phyloP scores from a whole-genome alignment of 2,888 invertebrate genomes.

The Tortrix viridana region DNA sequence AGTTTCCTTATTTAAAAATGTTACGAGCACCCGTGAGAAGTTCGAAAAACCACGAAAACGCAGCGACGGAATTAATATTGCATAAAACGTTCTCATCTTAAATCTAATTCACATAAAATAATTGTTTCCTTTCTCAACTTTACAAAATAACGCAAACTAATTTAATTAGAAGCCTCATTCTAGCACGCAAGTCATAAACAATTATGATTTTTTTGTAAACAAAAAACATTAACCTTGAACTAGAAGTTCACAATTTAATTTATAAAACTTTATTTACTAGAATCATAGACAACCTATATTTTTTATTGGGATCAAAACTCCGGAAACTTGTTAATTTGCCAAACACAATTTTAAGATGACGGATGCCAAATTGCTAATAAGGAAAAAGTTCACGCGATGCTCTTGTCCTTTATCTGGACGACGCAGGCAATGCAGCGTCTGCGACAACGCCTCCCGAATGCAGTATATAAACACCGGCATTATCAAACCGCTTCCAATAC shows the following conservation, averaged over 20 bases:
- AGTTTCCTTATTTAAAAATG: too few species aligned
- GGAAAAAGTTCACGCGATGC: slow-evolving; percentile 32
- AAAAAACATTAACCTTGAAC: slow-evolving; percentile 18
- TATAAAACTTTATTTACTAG: slow-evolving; percentile 11
- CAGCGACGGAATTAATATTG: slow-evolving; percentile 20
- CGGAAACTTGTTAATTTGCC: slow-evolving; percentile 19
- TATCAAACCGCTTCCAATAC: slow-evolving; percentile 75
- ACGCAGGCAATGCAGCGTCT: slow-evolving; percentile 60
- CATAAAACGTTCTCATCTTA: slow-evolving; percentile 22
- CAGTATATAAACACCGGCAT: slow-evolving; percentile 72
- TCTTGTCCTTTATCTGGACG: slow-evolving; percentile 40
- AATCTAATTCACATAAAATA: slow-evolving; percentile 29
- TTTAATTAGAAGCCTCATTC: slow-evolving; percentile 12
- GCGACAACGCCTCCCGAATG: slow-evolving; percentile 56
- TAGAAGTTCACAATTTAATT: slow-evolving; percentile 17
- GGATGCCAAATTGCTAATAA: slow-evolving; percentile 31
- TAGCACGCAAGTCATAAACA: background rate
- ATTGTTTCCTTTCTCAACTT: slow-evolving; percentile 27
- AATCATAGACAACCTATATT: slow-evolving; percentile 1
- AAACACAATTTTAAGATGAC: slow-evolving; percentile 27
- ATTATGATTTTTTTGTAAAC: background rate
- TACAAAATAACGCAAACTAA: slow-evolving; percentile 4
- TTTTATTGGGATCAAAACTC: slow-evolving; percentile 6
- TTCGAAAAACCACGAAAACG: slow-evolving; percentile 16
- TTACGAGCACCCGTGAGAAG: slow-evolving; percentile 13